Percentiles rank a stretch among this genome's conserved stretches.
Conservation (phyloP, 2,888 invertebrate genomes). For the Temnothorax unifasciatus region DNA sequence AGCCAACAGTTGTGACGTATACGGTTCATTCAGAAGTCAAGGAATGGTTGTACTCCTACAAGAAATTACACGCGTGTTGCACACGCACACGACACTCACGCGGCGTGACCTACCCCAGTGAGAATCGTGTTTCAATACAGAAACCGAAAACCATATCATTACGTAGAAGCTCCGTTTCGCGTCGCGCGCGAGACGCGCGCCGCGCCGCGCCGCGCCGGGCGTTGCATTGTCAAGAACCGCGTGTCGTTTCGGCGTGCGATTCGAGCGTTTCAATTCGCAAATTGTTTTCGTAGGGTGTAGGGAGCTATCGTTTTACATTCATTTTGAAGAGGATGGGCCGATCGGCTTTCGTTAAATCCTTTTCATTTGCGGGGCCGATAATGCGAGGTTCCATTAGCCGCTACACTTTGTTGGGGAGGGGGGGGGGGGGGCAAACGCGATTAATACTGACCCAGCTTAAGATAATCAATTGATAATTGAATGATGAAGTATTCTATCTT, state of each 20-base stretch:
- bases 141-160: constrained; percentile 86
- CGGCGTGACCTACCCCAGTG: constrained; percentile 82
- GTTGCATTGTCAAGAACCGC: constrained; percentile 52
- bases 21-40: constrained; percentile 70
- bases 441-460: not conserved
- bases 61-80: constrained; percentile 68
- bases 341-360: constrained; percentile 34
- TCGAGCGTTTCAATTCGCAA: constrained; percentile 43
- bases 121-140: constrained; percentile 85
- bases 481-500: not conserved
- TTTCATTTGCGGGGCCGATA: not conserved
- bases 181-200: constrained; percentile 66
- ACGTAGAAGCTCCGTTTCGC: constrained; percentile 80
- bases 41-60: constrained; percentile 72
- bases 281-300: constrained; percentile 31
- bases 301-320: constrained; percentile 38
- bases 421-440: not conserved
- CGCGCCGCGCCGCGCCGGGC: constrained; percentile 4
- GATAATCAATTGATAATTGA: not conserved
- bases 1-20: constrained; percentile 38
- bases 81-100: constrained; percentile 52
- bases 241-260: constrained; percentile 39
- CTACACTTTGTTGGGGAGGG: not conserved
- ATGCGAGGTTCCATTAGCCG: not conserved
- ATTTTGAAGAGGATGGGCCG: constrained; percentile 19